Evolutionary conservation across 2,113 vertebrate species (phyloP).

Genomic region (Glaucidium brasilianum): DNA sequence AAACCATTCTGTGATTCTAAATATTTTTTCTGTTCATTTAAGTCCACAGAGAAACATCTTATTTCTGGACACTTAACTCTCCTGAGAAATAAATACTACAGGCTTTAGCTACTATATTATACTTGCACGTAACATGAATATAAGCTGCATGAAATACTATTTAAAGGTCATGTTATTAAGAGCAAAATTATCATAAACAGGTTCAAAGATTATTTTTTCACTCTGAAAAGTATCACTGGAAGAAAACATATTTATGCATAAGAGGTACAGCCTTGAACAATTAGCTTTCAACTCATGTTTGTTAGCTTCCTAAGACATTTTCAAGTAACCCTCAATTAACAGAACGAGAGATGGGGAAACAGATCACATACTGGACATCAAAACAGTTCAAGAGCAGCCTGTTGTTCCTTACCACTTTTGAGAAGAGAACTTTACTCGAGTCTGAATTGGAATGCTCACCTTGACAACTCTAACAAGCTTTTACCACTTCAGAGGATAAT

Average conservation of each 20-base stretch:
- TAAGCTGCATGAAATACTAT: background rate
- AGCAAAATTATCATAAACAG: slow-evolving; percentile 44
- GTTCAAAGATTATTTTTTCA: background rate
- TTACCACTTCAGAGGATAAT: background rate
- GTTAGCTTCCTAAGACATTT: background rate
- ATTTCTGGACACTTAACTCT: background rate
- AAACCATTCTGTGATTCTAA: no score
- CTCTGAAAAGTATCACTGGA: background rate
- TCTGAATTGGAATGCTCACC: background rate
- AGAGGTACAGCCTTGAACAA: background rate
- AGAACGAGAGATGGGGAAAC: background rate
- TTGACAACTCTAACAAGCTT: background rate
- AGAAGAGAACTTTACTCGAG: background rate
- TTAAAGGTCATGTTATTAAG: slow-evolving; percentile 30
- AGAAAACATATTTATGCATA: background rate
- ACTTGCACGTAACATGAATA: background rate
- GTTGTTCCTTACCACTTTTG: background rate
- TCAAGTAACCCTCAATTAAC: background rate
- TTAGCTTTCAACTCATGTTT: background rate
- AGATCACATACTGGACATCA: background rate
- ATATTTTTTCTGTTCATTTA: background rate
- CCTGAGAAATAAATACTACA: background rate
- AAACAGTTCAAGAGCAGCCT: background rate
- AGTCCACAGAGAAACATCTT: background rate
- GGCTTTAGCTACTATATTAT: background rate